Evolutionary conservation across 2,888 invertebrate species (phyloP).

Genomic region (Lysandra coridon): DNA sequence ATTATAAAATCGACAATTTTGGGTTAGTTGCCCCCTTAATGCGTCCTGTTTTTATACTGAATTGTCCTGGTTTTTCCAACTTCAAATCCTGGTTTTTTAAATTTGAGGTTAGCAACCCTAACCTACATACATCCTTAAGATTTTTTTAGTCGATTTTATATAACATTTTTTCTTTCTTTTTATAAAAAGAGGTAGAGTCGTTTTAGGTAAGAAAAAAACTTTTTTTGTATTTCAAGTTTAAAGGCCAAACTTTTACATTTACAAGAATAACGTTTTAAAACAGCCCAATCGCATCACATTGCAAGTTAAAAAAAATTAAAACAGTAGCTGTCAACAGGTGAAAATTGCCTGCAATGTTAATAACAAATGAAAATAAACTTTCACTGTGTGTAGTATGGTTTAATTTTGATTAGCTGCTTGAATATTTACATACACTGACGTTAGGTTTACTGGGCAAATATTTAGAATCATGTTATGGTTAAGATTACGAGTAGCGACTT

Average conservation of each 20-base stretch:
- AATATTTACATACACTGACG: not conserved
- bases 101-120: no score
- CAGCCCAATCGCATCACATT: constrained; percentile 45
- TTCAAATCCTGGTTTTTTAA: no score
- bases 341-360: constrained; percentile 36
- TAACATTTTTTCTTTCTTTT: no score
- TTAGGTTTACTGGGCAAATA: constrained; percentile 20
- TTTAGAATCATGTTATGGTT: constrained; percentile 10
- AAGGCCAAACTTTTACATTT: constrained; percentile 49
- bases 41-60: no score
- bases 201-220: no score
- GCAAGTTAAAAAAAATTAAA: constrained; percentile 41
- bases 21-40: no score
- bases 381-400: constrained; percentile 35
- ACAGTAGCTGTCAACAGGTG: constrained; percentile 64
- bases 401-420: constrained; percentile 16
- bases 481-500: constrained; percentile 13
- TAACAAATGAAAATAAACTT: constrained; percentile 38
- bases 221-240: no score
- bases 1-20: no score
- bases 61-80: no score
- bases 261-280: constrained; percentile 50
- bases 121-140: no score
- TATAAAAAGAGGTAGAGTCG: no score
- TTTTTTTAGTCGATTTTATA: no score